Conservation (phyloP, 2,797 vertebrate genomes). For the Mormyrops boulengeri region DNA sequence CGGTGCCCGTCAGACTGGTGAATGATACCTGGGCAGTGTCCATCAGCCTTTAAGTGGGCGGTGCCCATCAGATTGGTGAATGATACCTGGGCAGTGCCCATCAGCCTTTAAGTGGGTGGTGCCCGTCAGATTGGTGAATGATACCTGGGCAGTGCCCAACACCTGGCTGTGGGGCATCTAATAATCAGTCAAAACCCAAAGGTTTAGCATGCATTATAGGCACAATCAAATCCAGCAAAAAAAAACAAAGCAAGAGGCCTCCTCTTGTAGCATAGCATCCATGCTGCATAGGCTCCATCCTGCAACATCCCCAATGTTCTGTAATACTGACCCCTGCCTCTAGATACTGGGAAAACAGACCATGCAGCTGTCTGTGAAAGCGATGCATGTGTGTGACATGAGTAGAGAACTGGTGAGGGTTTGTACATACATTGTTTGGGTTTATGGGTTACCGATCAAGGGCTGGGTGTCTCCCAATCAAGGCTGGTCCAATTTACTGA, state of each 20-base stretch:
- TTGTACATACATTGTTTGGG: background rate
- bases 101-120: background rate
- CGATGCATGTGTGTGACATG: background rate
- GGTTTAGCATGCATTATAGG: no score
- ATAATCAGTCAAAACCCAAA: no score
- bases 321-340: background rate
- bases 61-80: background rate
- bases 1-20: background rate
- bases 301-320: no score
- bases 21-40: background rate
- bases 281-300: background rate
- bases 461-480: background rate
- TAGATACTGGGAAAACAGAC: background rate
- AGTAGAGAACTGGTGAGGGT: background rate
- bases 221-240: no score
- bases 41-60: background rate
- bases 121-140: background rate
- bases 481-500: background rate
- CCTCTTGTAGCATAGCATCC: background rate
- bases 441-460: background rate
- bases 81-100: background rate
- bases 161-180: no score
- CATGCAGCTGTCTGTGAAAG: background rate
- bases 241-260: no score
- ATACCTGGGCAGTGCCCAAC: background rate